Evolutionary conservation across 2,797 vertebrate genomes (phyloP).

Genomic region (Onychomys torridus): DNA sequence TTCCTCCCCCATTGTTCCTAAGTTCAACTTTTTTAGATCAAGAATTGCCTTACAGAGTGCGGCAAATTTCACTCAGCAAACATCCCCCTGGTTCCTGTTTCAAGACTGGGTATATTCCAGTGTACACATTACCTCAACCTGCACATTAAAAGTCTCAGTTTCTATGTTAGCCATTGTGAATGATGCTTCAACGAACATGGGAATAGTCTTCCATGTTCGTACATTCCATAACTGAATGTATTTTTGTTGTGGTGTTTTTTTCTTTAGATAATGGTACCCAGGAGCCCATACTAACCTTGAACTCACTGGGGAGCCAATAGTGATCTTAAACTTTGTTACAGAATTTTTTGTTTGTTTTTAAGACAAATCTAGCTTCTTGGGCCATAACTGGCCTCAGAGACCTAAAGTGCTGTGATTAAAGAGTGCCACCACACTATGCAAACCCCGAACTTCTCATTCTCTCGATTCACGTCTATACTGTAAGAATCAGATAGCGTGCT

Average conservation of each 20-base stretch:
- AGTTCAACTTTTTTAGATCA: background rate
- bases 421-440: background rate
- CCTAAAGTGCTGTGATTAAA: background rate
- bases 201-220: background rate
- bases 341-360: background rate
- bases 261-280: background rate
- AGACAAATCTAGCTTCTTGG: background rate
- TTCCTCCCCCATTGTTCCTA: background rate
- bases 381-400: background rate
- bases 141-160: background rate
- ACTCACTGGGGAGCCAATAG: background rate
- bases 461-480: background rate
- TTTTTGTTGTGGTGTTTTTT: background rate
- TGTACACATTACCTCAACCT: background rate
- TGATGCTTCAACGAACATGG: background rate
- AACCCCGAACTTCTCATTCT: background rate
- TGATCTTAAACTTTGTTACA: background rate
- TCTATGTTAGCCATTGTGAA: background rate
- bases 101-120: background rate
- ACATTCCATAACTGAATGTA: background rate
- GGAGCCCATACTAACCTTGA: background rate
- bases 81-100: background rate
- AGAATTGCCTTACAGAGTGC: background rate
- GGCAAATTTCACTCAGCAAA: background rate
- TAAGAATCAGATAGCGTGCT: background rate